These are phyloP conservation scores for Microctenopoma lineatum DNA, from an alignment of 2,797 vertebrate species.

Conservation along the genomic window DNA sequence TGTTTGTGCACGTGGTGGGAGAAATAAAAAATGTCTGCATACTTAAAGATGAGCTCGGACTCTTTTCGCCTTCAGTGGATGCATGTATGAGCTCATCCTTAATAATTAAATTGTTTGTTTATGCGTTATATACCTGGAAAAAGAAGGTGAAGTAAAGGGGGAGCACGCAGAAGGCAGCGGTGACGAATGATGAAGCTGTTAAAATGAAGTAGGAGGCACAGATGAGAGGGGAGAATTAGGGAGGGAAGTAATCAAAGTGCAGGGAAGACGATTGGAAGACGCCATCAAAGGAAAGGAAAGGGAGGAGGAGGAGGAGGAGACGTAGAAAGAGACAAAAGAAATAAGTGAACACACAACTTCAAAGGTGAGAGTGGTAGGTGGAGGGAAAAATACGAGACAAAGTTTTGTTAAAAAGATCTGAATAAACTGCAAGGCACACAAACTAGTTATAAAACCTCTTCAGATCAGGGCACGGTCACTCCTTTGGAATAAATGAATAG, in stretches of 20 bases:
- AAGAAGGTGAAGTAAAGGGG: no score
- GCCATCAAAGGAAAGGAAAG: slow-evolving; percentile 46
- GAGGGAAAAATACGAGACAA: slow-evolving; percentile 55
- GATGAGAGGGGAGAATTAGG: slow-evolving; percentile 29
- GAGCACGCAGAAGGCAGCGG: no score
- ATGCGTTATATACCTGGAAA: no score
- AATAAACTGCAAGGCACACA: slow-evolving; percentile 66
- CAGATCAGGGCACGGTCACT: slow-evolving; percentile 73
- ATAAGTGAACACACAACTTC: slow-evolving; percentile 43
- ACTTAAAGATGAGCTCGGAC: not conserved
- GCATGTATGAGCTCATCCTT: not conserved
- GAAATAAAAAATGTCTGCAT: not conserved
- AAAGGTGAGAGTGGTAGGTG: slow-evolving; percentile 57
- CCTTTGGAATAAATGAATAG: slow-evolving; percentile 80
- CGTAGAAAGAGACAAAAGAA: slow-evolving; percentile 33
- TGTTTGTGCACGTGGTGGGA: not conserved
- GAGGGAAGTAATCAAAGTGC: slow-evolving; percentile 48
- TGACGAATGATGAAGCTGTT: not conserved
- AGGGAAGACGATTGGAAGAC: slow-evolving; percentile 24
- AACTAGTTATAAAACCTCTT: slow-evolving; percentile 65
- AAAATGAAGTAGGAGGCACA: slow-evolving; percentile 24
- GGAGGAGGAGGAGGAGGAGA: slow-evolving; percentile 34
- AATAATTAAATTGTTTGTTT: no score
- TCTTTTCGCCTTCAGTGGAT: not conserved
- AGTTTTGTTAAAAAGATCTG: slow-evolving; percentile 64